Base-by-base conservation (phyloP, 2,797 vertebrate genomes). In the Rhinatrema bivittatum region DNA sequence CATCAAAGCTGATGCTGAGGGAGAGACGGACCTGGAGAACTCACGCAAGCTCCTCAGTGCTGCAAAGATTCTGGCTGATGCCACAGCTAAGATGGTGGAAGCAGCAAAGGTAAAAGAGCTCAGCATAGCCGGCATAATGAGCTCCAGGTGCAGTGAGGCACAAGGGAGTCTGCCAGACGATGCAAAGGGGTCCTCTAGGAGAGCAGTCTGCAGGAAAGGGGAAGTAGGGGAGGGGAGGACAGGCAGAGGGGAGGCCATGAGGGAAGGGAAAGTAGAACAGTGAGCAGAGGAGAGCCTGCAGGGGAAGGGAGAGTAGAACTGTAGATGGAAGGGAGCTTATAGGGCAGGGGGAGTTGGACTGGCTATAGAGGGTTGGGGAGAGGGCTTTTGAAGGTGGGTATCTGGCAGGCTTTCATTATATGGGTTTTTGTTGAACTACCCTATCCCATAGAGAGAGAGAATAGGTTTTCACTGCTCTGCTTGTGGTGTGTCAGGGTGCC, bases 41-140 rank as follows among this genome's bases (percentile, higher is more conserved):
- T 99, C 94, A 0, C 87, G 94, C 41, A 99, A 99, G 42, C 86
- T 99, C 29, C 82, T 99, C 25, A 97, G 94, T 0, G 95, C 94
- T 0, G 95, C 95, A 57, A 99, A 99, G 57, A 88, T 98, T 25
- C 62, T 99, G 36, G 95, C 95, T 0, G 94, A 99, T 3, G 95
- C 95, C 50, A 99, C 95, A 0, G 94, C 95, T 29, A 93, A 89
- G 73, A 99, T 99, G 95, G 95, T 99, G 69, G 95, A 99, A 49
- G 94, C 95, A 13, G 95, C 94, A 1, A 99, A 99, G 94, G 95
- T 98, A 56, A 18, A 7, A 46, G 7, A 20, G 7, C n/a, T n/a
- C n/a, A n/a, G n/a, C n/a, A n/a, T n/a, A n/a, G 20, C 16, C 8
- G 25, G 7, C n/a, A 14, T n/a, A n/a, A 3, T 5, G 5, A n/a